phyloP scores from a whole-genome alignment of 2,888 invertebrate genomes.

The Eulithis testata region DNA sequence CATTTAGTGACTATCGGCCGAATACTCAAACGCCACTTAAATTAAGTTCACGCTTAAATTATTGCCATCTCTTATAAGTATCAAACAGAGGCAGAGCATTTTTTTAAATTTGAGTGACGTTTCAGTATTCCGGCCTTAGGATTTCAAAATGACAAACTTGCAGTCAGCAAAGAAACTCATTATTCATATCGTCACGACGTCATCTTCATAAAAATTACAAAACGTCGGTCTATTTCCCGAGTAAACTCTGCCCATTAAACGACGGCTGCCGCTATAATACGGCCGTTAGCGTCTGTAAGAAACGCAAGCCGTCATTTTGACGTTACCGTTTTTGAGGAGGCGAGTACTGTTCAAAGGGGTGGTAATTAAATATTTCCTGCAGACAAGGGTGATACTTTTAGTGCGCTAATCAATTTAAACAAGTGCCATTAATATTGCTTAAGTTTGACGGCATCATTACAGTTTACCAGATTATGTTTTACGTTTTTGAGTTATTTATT shows the following conservation, averaged over 20 bases:
- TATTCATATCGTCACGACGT: conserved; percentile 23
- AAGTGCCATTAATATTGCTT: conserved; percentile 40
- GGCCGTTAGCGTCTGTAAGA: neutral
- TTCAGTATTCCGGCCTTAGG: too few relatives aligned
- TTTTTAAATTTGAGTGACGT: too few relatives aligned
- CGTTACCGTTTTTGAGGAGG: neutral
- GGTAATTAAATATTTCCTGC: conserved; percentile 39
- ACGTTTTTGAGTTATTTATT: conserved; percentile 11
- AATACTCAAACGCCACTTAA: too few relatives aligned
- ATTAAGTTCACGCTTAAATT: too few relatives aligned
- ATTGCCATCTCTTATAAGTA: too few relatives aligned
- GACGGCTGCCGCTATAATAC: neutral
- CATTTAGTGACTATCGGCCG: neutral
- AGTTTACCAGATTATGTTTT: conserved; percentile 12
- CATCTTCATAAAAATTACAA: conserved; percentile 13
- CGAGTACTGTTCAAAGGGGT: neutral
- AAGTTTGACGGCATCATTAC: conserved; percentile 26
- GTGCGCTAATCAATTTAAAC: conserved; percentile 38
- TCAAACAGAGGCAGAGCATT: too few relatives aligned
- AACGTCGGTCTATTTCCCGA: neutral
- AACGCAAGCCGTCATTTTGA: neutral
- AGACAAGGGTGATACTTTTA: conserved; percentile 25
- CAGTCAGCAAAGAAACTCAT: conserved; percentile 14
- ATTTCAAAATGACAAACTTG: neutral
- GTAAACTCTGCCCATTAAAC: neutral